Percentiles rank a stretch among this genome's conserved stretches.
Conservation (phyloP, 2,113 vertebrate genomes). For the Stigmatopora argus region DNA sequence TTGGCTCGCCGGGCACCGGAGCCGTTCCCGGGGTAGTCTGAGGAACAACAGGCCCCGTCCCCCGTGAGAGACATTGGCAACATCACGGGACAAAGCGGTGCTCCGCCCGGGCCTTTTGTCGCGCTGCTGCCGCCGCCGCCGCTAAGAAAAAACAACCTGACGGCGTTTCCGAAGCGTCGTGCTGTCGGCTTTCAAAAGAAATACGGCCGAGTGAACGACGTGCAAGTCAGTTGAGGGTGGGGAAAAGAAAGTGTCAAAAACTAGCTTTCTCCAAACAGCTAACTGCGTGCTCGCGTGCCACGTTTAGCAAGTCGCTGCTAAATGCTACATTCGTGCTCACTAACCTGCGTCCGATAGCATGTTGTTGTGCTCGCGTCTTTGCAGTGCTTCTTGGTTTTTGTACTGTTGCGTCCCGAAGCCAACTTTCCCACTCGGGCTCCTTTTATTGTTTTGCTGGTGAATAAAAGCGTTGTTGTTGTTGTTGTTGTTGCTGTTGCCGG, state of each 20-base stretch:
- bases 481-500: not conserved
- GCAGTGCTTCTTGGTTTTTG: not conserved
- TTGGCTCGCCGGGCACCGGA: constrained; percentile 76
- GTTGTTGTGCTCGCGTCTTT: constrained; percentile 14
- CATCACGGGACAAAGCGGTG: not conserved
- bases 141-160: not conserved
- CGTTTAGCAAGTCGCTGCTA: constrained; percentile 38
- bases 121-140: too few relatives aligned
- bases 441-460: constrained; percentile 46
- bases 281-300: constrained; percentile 24
- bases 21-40: constrained; percentile 70
- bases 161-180: not conserved
- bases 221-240: not conserved
- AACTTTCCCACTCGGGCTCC: not conserved
- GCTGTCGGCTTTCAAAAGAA: not conserved
- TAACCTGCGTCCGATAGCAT: constrained; percentile 71
- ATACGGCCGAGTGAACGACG: not conserved
- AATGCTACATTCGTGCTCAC: constrained; percentile 7
- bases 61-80: not conserved
- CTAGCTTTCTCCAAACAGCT: constrained; percentile 25
- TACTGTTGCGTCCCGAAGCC: not conserved
- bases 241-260: not conserved
- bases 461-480: constrained; percentile 26
- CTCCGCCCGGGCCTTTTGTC: not conserved
- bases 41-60: not conserved